Percentiles rank a stretch among this genome's conserved stretches.
phyloP scores from a whole-genome alignment of 1,140 invertebrate species.

The Thaumetopoea pityocampa region DNA sequence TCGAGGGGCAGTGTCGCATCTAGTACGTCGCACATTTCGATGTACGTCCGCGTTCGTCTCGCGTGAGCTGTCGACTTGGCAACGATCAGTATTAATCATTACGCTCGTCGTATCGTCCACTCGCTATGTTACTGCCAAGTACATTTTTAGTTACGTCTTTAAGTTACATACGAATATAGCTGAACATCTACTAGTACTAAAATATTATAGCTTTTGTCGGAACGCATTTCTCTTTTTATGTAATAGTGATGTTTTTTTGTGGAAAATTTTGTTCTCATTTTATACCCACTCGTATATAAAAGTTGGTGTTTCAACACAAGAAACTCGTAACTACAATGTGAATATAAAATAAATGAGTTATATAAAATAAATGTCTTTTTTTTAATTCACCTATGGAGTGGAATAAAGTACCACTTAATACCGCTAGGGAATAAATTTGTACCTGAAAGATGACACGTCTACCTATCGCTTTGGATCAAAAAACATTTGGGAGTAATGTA shows the following conservation, averaged over 20 bases:
- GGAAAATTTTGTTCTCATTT: slow-evolving; percentile 72
- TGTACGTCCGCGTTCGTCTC: slow-evolving; percentile 1
- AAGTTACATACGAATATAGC: slow-evolving; percentile 47
- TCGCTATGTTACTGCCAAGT: slow-evolving; percentile 60
- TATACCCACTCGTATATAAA: slow-evolving; percentile 68
- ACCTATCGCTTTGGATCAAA: too few species aligned
- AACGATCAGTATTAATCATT: slow-evolving; percentile 59
- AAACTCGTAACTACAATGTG: slow-evolving; percentile 69
- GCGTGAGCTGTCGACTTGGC: slow-evolving; percentile 41
- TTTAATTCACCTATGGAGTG: neutral
- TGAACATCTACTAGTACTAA: slow-evolving; percentile 49
- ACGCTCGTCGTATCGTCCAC: slow-evolving; percentile 21
- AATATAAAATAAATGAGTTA: slow-evolving; percentile 76
- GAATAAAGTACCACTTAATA: too few species aligned
- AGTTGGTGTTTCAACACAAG: slow-evolving; percentile 65
- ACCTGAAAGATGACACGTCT: neutral
- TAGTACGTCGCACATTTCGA: neutral
- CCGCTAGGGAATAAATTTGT: neutral
- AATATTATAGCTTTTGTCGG: slow-evolving; percentile 58
- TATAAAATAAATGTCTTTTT: slow-evolving; percentile 49
- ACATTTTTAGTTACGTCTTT: slow-evolving; percentile 58
- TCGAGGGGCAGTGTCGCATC: too few species aligned
- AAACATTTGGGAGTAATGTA: too few species aligned
- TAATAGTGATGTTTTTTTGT: slow-evolving; percentile 60
- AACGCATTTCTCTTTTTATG: slow-evolving; percentile 67